Conservation (phyloP, 1,140 invertebrate genomes). For the Pachyrhynchus sulphureomaculatus region DNA sequence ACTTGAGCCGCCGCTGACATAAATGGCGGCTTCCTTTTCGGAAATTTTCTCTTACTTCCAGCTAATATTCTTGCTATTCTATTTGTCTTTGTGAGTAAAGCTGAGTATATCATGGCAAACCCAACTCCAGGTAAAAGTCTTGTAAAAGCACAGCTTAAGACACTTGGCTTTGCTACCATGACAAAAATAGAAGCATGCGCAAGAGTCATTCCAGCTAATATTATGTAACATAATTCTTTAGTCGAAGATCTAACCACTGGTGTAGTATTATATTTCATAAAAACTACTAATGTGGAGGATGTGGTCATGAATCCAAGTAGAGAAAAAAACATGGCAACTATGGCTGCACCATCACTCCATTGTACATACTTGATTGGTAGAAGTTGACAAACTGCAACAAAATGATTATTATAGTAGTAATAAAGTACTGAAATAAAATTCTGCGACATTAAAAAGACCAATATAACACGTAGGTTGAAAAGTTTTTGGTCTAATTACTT, state of each 20-base stretch:
- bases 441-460: neutral
- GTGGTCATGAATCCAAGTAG: constrained; percentile 69
- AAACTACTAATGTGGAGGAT: constrained; percentile 61
- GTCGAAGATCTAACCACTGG: constrained; percentile 83
- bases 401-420: neutral
- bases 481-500: no score
- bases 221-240: constrained; percentile 78
- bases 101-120: constrained; percentile 82
- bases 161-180: constrained; percentile 70
- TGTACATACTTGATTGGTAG: constrained; percentile 56
- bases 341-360: constrained; percentile 66
- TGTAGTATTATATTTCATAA: constrained; percentile 72
- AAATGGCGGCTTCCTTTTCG: constrained; percentile 74
- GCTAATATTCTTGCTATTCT: constrained; percentile 81
- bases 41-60: constrained; percentile 77
- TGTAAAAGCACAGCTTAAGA: constrained; percentile 66
- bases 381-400: constrained; percentile 44
- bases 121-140: constrained; percentile 73
- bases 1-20: constrained; percentile 62
- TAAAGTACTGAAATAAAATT: neutral
- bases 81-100: constrained; percentile 84
- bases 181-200: constrained; percentile 62
- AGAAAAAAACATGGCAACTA: constrained; percentile 66
- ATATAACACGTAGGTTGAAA: no score
- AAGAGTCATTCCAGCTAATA: constrained; percentile 58